These are phyloP conservation scores for Xiphias gladius DNA, from an alignment of 2,113 vertebrate species.

Conservation along the genomic window DNA sequence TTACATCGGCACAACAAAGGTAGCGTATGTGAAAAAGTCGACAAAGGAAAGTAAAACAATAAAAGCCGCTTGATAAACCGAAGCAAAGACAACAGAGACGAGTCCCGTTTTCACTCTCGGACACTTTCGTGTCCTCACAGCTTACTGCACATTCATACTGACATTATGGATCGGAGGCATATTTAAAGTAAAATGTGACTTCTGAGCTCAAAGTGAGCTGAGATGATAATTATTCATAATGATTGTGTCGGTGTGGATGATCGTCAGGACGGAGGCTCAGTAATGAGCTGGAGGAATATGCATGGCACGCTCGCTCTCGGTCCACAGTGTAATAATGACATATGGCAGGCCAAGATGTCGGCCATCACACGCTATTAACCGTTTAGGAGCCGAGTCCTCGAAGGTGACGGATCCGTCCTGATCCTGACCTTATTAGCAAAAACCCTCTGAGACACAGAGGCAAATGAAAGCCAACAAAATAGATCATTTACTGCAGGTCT, in stretches of 20 bases:
- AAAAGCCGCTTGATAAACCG: too few species aligned
- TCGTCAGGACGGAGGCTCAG: neutral
- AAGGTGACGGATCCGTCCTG: slow-evolving; percentile 1
- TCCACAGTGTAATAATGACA: slow-evolving; percentile 15
- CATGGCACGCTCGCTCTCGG: neutral
- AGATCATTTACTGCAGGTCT: neutral
- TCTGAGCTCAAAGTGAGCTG: neutral
- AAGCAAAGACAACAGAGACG: too few species aligned
- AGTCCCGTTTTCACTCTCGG: too few species aligned
- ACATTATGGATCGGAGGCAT: neutral
- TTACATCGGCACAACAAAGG: too few species aligned
- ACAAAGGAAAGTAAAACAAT: too few species aligned
- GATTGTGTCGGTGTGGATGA: slow-evolving; percentile 20
- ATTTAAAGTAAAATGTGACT: neutral
- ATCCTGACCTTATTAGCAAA: slow-evolving; percentile 30
- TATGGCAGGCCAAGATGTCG: slow-evolving; percentile 44
- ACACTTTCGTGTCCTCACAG: too few species aligned
- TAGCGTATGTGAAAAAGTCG: too few species aligned
- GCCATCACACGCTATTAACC: slow-evolving; percentile 30
- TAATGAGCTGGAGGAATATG: slow-evolving; percentile 51
- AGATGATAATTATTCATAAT: slow-evolving; percentile 37
- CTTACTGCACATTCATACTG: neutral
- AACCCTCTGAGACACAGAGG: neutral
- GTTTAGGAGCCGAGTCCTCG: neutral
- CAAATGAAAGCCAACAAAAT: neutral